Evolutionary conservation across 2,113 vertebrate genomes (phyloP).

Genomic region (Polyodon spathula): DNA sequence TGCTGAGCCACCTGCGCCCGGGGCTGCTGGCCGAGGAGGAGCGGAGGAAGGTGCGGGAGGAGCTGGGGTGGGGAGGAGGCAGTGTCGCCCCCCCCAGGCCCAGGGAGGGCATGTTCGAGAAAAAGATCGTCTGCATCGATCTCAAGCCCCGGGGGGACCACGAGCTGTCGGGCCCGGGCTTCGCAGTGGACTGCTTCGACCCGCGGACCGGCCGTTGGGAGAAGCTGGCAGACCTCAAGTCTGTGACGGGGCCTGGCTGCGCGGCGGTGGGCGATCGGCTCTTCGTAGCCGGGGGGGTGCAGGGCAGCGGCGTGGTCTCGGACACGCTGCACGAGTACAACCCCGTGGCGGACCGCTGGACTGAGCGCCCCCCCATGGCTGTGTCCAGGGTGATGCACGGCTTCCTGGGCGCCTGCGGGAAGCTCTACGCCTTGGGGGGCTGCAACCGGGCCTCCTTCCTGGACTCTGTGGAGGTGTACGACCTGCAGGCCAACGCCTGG

Average conservation of each 20-base stretch:
- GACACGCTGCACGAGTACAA: slow-evolving; percentile 61
- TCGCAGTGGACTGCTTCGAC: slow-evolving; percentile 63
- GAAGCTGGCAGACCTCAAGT: slow-evolving; percentile 60
- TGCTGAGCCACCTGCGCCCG: slow-evolving; percentile 59
- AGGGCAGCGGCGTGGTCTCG: slow-evolving; percentile 56
- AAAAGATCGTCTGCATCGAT: slow-evolving; percentile 68
- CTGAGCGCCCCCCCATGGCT: slow-evolving; percentile 49
- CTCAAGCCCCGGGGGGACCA: slow-evolving; percentile 59
- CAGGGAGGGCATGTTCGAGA: slow-evolving; percentile 70
- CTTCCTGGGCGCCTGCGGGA: slow-evolving; percentile 55
- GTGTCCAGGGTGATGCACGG: slow-evolving; percentile 59
- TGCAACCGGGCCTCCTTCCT: slow-evolving; percentile 52
- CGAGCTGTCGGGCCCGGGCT: slow-evolving; percentile 42
- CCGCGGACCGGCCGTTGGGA: slow-evolving; percentile 66
- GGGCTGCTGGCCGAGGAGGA: slow-evolving; percentile 61
- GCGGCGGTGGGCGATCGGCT: slow-evolving; percentile 55
- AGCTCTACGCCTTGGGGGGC: slow-evolving; percentile 61
- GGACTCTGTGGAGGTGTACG: slow-evolving; percentile 53
- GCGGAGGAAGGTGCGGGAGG: slow-evolving; percentile 53
- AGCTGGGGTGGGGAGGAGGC: slow-evolving; percentile 44
- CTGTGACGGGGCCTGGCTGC: slow-evolving; percentile 59
- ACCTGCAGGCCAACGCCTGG: slow-evolving; percentile 33
- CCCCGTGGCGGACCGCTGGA: slow-evolving; percentile 57
- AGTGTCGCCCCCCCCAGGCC: slow-evolving; percentile 43
- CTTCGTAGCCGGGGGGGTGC: slow-evolving; percentile 63